phyloP scores from a whole-genome alignment of 2,888 invertebrate species.

The Microplitis manilae region DNA sequence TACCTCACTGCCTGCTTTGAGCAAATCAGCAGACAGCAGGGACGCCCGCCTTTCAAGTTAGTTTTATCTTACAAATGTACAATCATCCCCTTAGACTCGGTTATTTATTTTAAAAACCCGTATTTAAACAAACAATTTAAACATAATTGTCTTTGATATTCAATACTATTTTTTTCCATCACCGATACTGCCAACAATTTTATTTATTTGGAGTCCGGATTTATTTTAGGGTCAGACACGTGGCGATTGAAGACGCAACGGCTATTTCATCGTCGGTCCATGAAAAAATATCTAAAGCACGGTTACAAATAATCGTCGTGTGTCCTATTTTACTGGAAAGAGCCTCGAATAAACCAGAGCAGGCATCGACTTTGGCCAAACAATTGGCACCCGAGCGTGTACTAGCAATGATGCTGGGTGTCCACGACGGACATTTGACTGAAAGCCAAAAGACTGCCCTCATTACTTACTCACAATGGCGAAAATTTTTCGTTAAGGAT shows the following conservation, averaged over 20 bases:
- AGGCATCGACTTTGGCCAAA: conserved; percentile 74
- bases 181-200: background rate
- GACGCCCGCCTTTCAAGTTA: conserved; percentile 86
- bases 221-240: conserved; percentile 79
- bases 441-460: conserved; percentile 80
- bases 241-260: conserved; percentile 81
- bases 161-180: background rate
- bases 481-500: conserved; percentile 84
- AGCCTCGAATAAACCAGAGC: conserved; percentile 74
- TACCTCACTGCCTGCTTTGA: conserved; percentile 88
- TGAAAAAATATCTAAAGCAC: conserved; percentile 77
- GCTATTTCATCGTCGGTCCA: conserved; percentile 72
- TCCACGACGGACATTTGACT: conserved; percentile 81
- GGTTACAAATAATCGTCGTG: conserved; percentile 85
- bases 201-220: background rate
- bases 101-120: too few relatives aligned
- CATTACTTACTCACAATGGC: conserved; percentile 85
- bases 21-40: conserved; percentile 87
- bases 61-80: conserved; percentile 41
- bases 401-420: conserved; percentile 86
- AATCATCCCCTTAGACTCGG: conserved; percentile 2
- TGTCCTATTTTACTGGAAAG: conserved; percentile 83
- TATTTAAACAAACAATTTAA: too few relatives aligned
- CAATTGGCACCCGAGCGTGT: conserved; percentile 81
- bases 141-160: background rate